A percentile compares a stretch with the other conserved stretches of the same genome.
Evolutionary conservation across 2,797 vertebrate genomes (phyloP).

Genomic region (Morus bassanus): DNA sequence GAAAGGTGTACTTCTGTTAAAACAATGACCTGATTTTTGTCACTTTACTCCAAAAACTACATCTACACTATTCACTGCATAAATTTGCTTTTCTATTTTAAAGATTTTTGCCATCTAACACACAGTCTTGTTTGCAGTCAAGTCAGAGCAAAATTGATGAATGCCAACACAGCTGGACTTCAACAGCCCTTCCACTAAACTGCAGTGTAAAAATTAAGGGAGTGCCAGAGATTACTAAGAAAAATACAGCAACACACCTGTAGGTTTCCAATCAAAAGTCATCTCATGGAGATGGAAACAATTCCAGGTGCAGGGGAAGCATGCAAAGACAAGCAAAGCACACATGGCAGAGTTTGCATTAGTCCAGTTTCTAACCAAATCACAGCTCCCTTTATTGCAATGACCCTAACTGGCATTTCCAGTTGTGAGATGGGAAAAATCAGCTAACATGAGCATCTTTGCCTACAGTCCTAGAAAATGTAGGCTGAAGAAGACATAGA

Average conservation of each 20-base stretch:
- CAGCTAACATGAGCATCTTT: background rate
- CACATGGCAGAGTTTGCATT: background rate
- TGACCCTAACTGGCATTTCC: background rate
- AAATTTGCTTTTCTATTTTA: background rate
- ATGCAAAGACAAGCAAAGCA: background rate
- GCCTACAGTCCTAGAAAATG: background rate
- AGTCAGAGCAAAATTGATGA: slow-evolving; percentile 10
- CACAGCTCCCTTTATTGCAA: background rate
- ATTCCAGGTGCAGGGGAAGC: slow-evolving; percentile 22
- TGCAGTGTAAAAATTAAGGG: background rate
- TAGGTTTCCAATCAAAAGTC: background rate
- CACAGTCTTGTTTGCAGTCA: slow-evolving; percentile 4
- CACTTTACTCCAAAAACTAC: background rate
- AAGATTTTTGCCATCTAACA: background rate
- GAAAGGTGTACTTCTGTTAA: background rate
- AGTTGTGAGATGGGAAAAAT: background rate
- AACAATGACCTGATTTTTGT: background rate
- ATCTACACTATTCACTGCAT: background rate
- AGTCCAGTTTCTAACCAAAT: background rate
- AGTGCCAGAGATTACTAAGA: slow-evolving; percentile 1
- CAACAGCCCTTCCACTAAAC: slow-evolving; percentile 30
- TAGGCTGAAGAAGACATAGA: background rate
- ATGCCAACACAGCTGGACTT: slow-evolving; percentile 55
- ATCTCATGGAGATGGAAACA: background rate
- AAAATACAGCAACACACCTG: slow-evolving; percentile 40